phyloP scores from a whole-genome alignment of 2,797 vertebrate species.

The Myripristis jacobus region DNA sequence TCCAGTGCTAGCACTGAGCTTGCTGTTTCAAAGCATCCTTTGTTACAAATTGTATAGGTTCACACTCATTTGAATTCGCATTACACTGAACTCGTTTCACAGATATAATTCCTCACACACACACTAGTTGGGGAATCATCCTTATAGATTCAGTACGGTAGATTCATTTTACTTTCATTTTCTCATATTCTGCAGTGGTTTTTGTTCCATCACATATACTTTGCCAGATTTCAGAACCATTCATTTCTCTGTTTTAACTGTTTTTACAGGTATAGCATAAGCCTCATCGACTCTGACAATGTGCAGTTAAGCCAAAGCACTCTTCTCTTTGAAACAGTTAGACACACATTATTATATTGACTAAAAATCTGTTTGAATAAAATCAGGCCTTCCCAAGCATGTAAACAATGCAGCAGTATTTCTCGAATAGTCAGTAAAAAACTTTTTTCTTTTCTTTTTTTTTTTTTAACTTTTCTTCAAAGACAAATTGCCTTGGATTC shows the following conservation, averaged over 20 bases:
- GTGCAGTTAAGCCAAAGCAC: not conserved
- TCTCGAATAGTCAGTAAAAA: conserved; percentile 12
- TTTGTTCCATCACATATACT: not conserved
- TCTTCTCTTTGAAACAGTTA: conserved; percentile 33
- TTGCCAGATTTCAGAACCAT: conserved; percentile 9
- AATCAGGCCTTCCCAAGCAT: conserved; percentile 4
- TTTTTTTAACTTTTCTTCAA: conserved; percentile 29
- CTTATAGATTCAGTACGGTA: too few species aligned
- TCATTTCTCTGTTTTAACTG: not conserved
- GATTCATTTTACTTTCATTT: too few species aligned
- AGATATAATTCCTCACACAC: too few species aligned
- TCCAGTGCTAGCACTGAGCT: too few species aligned
- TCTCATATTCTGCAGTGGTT: too few species aligned
- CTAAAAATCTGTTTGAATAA: conserved; percentile 25
- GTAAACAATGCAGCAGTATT: conserved; percentile 39
- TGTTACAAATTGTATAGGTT: too few species aligned
- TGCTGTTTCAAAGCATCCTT: too few species aligned
- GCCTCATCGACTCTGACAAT: too few species aligned
- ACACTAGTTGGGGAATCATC: too few species aligned
- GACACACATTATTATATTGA: conserved; percentile 28
- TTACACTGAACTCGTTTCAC: too few species aligned
- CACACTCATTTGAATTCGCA: too few species aligned
- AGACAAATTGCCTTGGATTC: conserved; percentile 9
- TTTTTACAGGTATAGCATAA: too few species aligned
- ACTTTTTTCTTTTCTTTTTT: conserved; percentile 7